Base-by-base conservation (phyloP, 2,797 vertebrate genomes). In the Stomatorhinus walkeri region DNA sequence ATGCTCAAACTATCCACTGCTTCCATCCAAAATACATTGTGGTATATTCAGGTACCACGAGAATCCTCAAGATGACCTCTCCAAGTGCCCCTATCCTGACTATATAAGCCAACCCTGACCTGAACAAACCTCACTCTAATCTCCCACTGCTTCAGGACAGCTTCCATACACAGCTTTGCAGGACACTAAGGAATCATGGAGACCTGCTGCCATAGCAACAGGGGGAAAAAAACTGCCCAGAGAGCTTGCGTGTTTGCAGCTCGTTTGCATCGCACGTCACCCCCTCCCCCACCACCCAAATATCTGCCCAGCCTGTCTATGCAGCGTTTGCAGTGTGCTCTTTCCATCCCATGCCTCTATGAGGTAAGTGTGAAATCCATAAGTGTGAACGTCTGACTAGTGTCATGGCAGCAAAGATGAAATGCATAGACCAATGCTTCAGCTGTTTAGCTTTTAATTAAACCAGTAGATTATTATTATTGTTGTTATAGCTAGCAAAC, bases 121-220 rank as follows among this genome's bases (percentile, higher is more conserved):
- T 46, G 40, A 56, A 83, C 56, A 59, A 1, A n/a, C 6, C 14
- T 46, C 51, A 14, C 54, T 8, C 51, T 56, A 32, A 84, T 49
- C 43, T 43, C 43, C 46, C 46, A 24, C 79, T 86, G 51, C 14
- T 32, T 40, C 24, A 16, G 22, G 79, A 4, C 54, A 28, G 43
- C 19, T 48, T 7, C 85, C 36, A 43, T 46, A 22, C 56, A 88
- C n/a, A n/a, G 28, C 54, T 40, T 85, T 83, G 16, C 52, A 14
- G 52, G 54, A 49, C 36, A 2, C 52, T 2, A 46, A 7, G 24
- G 79, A 86, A 4, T 8, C 7, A 56, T 61, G 54, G 43, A 40
- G 7, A 79, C 72, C 81, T 28, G 46, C 59, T 64, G 81, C 79
- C 88, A 64, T 85, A 43, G 52, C 56, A 89, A 68, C 54, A 40